A percentile compares a stretch with the other conserved stretches of the same genome.
Conservation (phyloP, 2,888 invertebrate species). For the Smittia sp. region DNA sequence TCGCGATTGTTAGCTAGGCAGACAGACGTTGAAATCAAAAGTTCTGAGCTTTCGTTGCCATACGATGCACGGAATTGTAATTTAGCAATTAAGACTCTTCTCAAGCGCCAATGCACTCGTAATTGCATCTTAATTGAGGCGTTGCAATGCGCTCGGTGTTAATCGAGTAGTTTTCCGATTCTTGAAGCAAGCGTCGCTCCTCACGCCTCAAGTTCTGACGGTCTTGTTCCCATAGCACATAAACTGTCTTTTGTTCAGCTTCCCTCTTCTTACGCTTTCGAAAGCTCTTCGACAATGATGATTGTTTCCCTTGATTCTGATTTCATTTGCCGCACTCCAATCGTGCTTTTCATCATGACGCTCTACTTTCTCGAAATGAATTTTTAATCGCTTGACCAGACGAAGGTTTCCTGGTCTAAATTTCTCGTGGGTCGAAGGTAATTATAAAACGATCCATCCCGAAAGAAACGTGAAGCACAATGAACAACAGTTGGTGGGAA, state of each 20-base stretch:
- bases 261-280: too few relatives aligned
- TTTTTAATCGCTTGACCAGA: background rate
- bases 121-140: background rate
- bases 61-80: too few relatives aligned
- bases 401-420: too few relatives aligned
- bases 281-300: too few relatives aligned
- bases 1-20: too few relatives aligned
- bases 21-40: too few relatives aligned
- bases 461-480: too few relatives aligned
- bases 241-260: background rate
- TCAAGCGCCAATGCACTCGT: background rate
- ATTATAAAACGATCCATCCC: too few relatives aligned
- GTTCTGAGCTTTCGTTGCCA: too few relatives aligned
- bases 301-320: background rate
- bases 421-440: too few relatives aligned
- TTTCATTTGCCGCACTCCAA: background rate
- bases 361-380: background rate
- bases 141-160: background rate
- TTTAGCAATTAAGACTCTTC: background rate
- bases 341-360: slow-evolving; percentile 4
- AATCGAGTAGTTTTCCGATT: background rate
- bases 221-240: background rate
- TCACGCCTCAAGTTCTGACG: background rate
- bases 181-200: background rate
- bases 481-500: too few relatives aligned